A percentile compares a stretch with the other conserved stretches of the same genome.
phyloP scores from a whole-genome alignment of 2,113 vertebrate genomes.

The Alces alces region DNA sequence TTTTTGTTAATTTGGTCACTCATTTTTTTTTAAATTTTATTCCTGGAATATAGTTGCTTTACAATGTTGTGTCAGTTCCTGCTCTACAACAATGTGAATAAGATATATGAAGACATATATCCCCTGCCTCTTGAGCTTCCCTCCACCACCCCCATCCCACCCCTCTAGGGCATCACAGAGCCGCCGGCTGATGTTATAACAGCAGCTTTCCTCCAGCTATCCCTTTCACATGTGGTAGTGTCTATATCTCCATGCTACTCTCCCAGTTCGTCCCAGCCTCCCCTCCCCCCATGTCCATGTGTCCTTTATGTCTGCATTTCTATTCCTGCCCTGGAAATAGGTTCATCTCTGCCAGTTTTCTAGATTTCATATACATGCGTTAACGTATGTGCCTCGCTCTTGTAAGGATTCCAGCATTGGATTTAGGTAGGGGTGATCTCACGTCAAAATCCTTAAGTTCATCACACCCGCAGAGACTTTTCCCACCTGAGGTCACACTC shows the following conservation, averaged over 20 bases:
- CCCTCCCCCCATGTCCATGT: background rate
- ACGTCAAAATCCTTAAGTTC: background rate
- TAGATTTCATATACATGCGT: background rate
- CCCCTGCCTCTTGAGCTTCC: background rate
- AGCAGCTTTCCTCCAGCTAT: background rate
- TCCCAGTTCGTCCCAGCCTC: background rate
- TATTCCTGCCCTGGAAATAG: background rate
- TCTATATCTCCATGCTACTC: background rate
- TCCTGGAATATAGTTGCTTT: background rate
- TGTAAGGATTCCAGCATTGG: background rate
- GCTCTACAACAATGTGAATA: background rate
- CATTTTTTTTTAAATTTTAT: background rate
- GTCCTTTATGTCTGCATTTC: background rate
- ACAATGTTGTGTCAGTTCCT: background rate
- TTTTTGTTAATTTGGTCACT: background rate
- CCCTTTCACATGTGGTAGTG: background rate
- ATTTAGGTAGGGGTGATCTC: background rate
- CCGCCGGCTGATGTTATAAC: background rate
- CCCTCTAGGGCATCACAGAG: background rate
- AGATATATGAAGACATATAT: background rate
- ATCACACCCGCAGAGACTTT: background rate
- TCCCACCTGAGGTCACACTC: background rate
- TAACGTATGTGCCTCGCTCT: background rate
- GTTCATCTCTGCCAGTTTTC: background rate
- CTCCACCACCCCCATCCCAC: background rate